Evolutionary conservation across 1,140 invertebrate species (phyloP), one percentile per base, ranked within the genome.

Genomic region (Bombus polaris): DNA sequence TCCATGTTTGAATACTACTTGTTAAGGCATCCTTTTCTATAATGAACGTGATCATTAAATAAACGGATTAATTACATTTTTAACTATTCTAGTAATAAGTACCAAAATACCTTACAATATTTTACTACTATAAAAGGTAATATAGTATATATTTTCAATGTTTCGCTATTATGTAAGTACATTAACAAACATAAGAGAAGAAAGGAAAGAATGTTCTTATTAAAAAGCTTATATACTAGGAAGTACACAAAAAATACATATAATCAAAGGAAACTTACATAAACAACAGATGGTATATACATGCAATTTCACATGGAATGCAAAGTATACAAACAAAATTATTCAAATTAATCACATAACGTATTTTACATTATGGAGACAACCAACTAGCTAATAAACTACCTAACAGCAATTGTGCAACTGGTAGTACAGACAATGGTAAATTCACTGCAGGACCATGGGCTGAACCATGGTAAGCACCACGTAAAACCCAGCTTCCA

Each of bases 401-500:
- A 79, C 94, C 94, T 18, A 95, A 86, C 1, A 95, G 87, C 62
- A 95, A 91, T 89, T 95, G 94, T 32, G 94, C 94, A 18, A 94
- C 93, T 28, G 94, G 94, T 73, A 95, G 81, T 76, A 95, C 91
- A 10, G 92, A 92, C 15, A 95, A 88, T 77, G 94, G 94, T 89
- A 95, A 91, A 90, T 94, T 94, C 3, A 95, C 90, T 79, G 94
- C 92, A 39, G 94, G 87, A 4, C 93, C 91, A 44, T 94, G 92
- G 59, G 92, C 87, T 28, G 92, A 93, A 42, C 93, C 91, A 70
- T 94, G 93, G 77, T 94, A 95, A 39, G 94, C 93, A 5, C 93
- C 93, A 37, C 94, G 91, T 53, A 95, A 82, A 18, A 95, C 80
- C 94, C 94, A 95, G 10, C 94, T 93, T 8, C 94, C 94, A 37